Evolutionary conservation across 2,888 invertebrate genomes (phyloP).

Genomic region (Panopea generosa): DNA sequence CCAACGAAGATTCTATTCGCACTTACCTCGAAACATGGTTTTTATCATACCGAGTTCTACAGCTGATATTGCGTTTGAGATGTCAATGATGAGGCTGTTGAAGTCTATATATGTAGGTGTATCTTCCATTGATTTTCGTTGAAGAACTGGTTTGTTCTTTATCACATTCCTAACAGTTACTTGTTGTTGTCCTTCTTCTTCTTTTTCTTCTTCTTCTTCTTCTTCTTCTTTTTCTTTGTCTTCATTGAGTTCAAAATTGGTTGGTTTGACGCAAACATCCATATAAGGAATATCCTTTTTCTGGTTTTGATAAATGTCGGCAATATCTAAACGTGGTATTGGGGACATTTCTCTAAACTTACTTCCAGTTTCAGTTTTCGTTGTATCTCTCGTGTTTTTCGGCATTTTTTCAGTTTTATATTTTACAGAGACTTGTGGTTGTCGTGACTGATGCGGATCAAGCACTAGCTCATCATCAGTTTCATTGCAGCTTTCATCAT

Average conservation of each 20-base stretch:
- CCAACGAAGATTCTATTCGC: too few species aligned
- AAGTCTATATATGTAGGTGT: conserved; percentile 32
- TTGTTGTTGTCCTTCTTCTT: neutral
- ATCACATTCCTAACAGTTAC: too few species aligned
- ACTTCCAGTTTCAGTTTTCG: neutral
- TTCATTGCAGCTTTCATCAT: too few species aligned
- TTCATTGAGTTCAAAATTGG: too few species aligned
- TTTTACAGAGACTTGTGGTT: too few species aligned
- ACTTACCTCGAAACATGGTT: neutral
- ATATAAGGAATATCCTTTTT: neutral
- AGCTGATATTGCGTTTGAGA: conserved; percentile 9
- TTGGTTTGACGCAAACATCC: too few species aligned
- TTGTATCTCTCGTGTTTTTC: conserved; percentile 1
- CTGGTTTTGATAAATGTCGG: neutral
- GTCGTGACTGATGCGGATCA: conserved; percentile 5
- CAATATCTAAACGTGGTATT: conserved; percentile 19
- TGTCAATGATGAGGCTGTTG: conserved; percentile 24
- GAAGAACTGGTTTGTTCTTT: neutral
- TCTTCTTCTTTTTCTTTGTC: neutral
- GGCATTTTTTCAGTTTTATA: neutral
- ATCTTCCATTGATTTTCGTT: conserved; percentile 6
- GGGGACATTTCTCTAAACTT: neutral
- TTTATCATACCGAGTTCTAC: conserved; percentile 1
- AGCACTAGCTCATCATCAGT: conserved; percentile 12
- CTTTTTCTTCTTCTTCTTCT: neutral